A percentile compares a stretch with the other conserved stretches of the same genome.
Evolutionary conservation across 1,140 invertebrate species (phyloP).

Genomic region (Leptopilina boulardi): DNA sequence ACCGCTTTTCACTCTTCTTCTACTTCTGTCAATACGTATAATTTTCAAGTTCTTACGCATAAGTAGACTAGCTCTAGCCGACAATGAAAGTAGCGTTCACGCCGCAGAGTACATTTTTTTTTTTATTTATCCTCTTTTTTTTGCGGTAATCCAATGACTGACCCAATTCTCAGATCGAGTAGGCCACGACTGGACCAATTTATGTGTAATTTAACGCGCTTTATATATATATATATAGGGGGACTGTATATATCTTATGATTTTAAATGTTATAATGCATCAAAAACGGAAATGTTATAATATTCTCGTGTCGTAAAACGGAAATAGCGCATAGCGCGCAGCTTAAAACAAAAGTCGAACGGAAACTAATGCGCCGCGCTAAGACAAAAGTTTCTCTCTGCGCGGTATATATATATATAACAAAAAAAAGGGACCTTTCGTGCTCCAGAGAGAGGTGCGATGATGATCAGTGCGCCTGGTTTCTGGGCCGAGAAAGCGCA

Average conservation of each 20-base stretch:
- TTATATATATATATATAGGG: too few species aligned
- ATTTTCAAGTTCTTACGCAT: slow-evolving; percentile 43
- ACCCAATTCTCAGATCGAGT: slow-evolving; percentile 72
- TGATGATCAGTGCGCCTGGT: slow-evolving; percentile 50
- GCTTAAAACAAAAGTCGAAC: slow-evolving; percentile 37
- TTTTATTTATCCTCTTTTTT: slow-evolving; percentile 48
- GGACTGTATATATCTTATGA: too few species aligned
- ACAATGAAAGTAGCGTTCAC: slow-evolving; percentile 72
- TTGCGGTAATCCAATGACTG: slow-evolving; percentile 66
- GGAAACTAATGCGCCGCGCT: slow-evolving; percentile 38
- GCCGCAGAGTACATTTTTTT: slow-evolving; percentile 47
- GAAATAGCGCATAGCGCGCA: slow-evolving; percentile 49
- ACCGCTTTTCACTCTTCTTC: slow-evolving; percentile 22
- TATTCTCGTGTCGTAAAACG: slow-evolving; percentile 58
- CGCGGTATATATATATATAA: too few species aligned
- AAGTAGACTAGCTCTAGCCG: slow-evolving; percentile 54
- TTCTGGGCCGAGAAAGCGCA: slow-evolving; percentile 69
- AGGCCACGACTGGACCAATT: slow-evolving; percentile 55
- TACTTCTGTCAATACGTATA: not conserved
- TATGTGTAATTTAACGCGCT: slow-evolving; percentile 52
- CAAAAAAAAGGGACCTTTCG: slow-evolving; percentile 46
- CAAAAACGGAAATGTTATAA: slow-evolving; percentile 52
- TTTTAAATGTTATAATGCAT: too few species aligned
- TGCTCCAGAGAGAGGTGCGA: slow-evolving; percentile 50
- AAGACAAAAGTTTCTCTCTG: slow-evolving; percentile 54